Evolutionary conservation across 1,140 invertebrate species (phyloP).

Genomic region (Ostrea denselamellosa): DNA sequence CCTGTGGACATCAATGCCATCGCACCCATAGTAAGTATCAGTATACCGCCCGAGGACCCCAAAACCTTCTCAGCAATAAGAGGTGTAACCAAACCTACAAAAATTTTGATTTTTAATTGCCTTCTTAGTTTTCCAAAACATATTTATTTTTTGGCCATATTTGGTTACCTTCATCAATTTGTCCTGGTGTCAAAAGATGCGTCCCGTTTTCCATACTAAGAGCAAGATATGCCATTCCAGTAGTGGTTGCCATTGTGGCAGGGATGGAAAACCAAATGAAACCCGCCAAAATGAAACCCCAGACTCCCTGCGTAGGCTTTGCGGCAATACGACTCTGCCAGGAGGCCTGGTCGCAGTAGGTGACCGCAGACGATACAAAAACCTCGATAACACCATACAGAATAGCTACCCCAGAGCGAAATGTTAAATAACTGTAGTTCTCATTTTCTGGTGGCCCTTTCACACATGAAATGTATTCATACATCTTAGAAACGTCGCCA

Average conservation of each 20-base stretch:
- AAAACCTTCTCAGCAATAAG: constrained; percentile 76
- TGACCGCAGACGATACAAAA: constrained; percentile 74
- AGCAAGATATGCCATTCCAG: constrained; percentile 72
- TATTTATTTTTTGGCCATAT: background rate
- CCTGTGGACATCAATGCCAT: constrained; percentile 78
- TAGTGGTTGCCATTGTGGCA: constrained; percentile 75
- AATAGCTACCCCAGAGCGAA: constrained; percentile 68
- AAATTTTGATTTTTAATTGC: no score
- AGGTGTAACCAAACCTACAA: constrained; percentile 76
- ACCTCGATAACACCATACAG: constrained; percentile 75
- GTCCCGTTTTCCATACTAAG: constrained; percentile 67
- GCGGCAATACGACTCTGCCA: constrained; percentile 78
- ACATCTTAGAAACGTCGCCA: constrained; percentile 63
- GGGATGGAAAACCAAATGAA: constrained; percentile 79
- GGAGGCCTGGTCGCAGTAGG: constrained; percentile 79
- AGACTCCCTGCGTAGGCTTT: constrained; percentile 76
- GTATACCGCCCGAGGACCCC: constrained; percentile 75
- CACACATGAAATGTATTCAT: constrained; percentile 68
- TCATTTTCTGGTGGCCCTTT: constrained; percentile 72
- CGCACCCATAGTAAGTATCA: constrained; percentile 77
- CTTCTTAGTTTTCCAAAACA: no score
- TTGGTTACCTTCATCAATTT: constrained; percentile 72
- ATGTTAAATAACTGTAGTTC: constrained; percentile 70
- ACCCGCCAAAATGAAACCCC: constrained; percentile 77
- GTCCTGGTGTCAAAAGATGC: constrained; percentile 60